phyloP scores from a whole-genome alignment of 2,113 vertebrate species.

The Petrocephalus zakoni region DNA sequence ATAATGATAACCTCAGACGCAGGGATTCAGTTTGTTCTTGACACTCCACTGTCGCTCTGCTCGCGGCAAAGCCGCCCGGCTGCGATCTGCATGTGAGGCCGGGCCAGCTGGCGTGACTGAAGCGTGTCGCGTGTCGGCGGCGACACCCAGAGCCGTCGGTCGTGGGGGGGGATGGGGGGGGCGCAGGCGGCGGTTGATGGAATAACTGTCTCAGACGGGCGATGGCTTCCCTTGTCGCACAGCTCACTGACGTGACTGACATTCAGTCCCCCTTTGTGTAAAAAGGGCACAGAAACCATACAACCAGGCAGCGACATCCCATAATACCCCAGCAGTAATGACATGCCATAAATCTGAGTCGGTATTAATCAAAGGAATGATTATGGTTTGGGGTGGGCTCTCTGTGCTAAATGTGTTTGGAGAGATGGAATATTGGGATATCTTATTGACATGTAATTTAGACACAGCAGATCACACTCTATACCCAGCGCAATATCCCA shows the following conservation, averaged over 20 bases:
- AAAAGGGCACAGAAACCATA: slow-evolving; percentile 14
- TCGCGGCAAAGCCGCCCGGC: slow-evolving; percentile 35
- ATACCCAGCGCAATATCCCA: neutral
- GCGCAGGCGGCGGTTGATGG: slow-evolving; percentile 19
- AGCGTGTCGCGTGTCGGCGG: slow-evolving; percentile 40
- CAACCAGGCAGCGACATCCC: neutral
- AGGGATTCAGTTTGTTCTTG: slow-evolving; percentile 43
- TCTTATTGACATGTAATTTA: neutral
- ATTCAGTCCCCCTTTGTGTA: neutral
- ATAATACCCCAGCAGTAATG: slow-evolving; percentile 17
- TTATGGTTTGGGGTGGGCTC: neutral
- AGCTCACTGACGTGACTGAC: neutral
- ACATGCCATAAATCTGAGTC: slow-evolving; percentile 17
- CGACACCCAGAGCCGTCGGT: neutral
- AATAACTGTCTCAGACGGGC: slow-evolving; percentile 26
- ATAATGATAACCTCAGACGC: slow-evolving; percentile 44
- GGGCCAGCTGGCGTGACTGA: slow-evolving; percentile 28
- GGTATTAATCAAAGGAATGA: neutral
- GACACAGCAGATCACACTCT: neutral
- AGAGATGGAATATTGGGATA: neutral
- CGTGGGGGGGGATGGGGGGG: no score
- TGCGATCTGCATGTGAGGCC: slow-evolving; percentile 34
- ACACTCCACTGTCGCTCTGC: slow-evolving; percentile 39
- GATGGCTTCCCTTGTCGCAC: slow-evolving; percentile 22
- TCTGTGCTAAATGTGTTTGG: neutral